These are phyloP conservation scores for Pachydiplax longipennis DNA, from an alignment of 2,888 invertebrate genomes.

Conservation along the genomic window DNA sequence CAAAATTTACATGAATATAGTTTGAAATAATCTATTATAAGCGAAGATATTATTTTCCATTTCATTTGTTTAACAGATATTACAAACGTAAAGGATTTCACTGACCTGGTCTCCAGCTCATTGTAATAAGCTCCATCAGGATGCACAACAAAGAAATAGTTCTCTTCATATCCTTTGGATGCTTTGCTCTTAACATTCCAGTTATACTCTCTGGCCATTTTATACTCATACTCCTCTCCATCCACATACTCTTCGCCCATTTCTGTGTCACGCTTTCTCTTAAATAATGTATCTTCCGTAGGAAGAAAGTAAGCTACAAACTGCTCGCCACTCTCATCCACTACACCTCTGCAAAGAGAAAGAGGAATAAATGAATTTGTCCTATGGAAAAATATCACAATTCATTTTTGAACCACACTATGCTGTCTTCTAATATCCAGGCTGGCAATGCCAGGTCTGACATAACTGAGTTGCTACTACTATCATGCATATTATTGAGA, in stretches of 20 bases:
- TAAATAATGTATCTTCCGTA: constrained; percentile 88
- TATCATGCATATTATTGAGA: too few relatives aligned
- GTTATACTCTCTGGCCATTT: constrained; percentile 97
- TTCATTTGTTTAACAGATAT: too few relatives aligned
- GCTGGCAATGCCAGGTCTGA: too few relatives aligned
- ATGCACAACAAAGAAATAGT: constrained; percentile 93
- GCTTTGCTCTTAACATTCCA: constrained; percentile 99
- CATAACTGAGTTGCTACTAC: too few relatives aligned
- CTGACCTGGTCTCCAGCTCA: constrained; percentile 83
- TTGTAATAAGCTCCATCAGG: constrained; percentile 93
- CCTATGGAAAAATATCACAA: too few relatives aligned
- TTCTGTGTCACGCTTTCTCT: constrained; percentile 82
- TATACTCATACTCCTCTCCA: constrained; percentile 93
- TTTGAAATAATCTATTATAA: too few relatives aligned
- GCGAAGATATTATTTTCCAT: too few relatives aligned
- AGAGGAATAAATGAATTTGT: not conserved
- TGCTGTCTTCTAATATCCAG: too few relatives aligned
- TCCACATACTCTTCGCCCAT: constrained; percentile 83
- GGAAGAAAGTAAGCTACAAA: constrained; percentile 99
- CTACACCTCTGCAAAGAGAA: constrained; percentile 77
- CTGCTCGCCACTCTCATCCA: constrained; percentile 98
- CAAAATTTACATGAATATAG: too few relatives aligned
- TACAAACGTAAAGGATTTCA: not conserved
- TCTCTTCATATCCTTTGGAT: constrained; percentile 94
- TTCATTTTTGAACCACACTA: too few relatives aligned